Base-by-base conservation (phyloP, 2,797 vertebrate species). In the Pteropus rufus region DNA sequence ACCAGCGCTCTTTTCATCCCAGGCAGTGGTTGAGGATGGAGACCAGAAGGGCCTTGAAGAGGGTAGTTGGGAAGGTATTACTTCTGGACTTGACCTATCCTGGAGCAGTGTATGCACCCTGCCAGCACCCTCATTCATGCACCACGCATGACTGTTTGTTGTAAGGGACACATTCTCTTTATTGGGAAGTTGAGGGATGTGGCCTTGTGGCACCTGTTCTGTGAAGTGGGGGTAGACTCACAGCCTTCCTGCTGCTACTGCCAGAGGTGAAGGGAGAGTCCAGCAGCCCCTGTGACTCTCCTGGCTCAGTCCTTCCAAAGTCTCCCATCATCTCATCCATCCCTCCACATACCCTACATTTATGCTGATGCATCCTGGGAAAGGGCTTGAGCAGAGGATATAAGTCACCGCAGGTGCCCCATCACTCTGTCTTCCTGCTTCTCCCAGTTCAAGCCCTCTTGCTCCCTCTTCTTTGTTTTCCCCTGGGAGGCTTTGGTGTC, bases 321-420 rank as follows among this genome's bases (percentile, higher is more conserved):
- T 18, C 56, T 82, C 18, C 46, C 67, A 24, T 54, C n/a, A 34
- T 41, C 46, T 54, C 46, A 65, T 65, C 39, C 15, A 24, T 10
- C n/a, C 58, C 24, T 46, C 12, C 4, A 14, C 8, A 34, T 29
- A 46, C 29, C 72, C 60, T 67, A 44, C 69, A 56, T 58, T 84
- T 81, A 85, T 91, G 79, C 64, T 75, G 86, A 62, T 90, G 69
- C 89, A 82, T 88, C 81, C 90, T 86, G 65, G 82, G 46, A 86
- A 87, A 83, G 83, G 96, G 65, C 73, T 76, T 93, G 95, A 92
- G 80, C 92, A 89, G 89, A 89, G 86, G 60, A 91, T 56, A 76
- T 88, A 89, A 79, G 54, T 56, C 69, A 16, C 67, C 83, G n/a
- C 41, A 64, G 46, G 23, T 46, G 18, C 44, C 60, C 58, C n/a